Percentiles rank a stretch among this genome's conserved stretches.
Conservation (phyloP, 35 echinoderm and acorn worm species). For the Apostichopus parvimensis region DNA sequence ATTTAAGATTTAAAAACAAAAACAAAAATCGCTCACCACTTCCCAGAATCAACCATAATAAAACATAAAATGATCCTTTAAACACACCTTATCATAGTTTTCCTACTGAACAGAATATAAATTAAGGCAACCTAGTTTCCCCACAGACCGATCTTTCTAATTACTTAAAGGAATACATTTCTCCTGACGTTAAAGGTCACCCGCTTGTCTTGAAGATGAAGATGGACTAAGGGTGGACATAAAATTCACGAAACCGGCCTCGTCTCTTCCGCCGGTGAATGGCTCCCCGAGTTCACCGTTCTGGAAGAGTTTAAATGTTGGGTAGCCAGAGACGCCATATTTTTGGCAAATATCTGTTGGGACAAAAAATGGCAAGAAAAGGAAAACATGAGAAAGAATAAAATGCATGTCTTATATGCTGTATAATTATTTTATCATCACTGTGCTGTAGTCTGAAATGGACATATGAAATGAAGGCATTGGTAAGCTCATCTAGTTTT, state of each 20-base stretch:
- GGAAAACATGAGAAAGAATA: not conserved
- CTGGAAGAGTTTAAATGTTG: conserved; percentile 84
- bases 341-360: conserved; percentile 73
- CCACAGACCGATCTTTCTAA: not conserved
- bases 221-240: conserved; percentile 50
- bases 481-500: too few relatives aligned
- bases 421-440: not conserved
- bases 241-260: conserved; percentile 69
- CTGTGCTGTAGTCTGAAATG: too few relatives aligned
- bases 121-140: not conserved
- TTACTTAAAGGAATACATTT: conserved; percentile 23
- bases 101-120: not conserved
- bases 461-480: too few relatives aligned
- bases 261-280: conserved; percentile 64
- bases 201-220: conserved; percentile 8
- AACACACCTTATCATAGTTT: not conserved
- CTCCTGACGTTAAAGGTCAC: conserved; percentile 22
- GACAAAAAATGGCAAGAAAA: conserved; percentile 19
- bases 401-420: not conserved
- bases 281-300: conserved; percentile 54
- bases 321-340: conserved; percentile 75
- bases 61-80: not conserved
- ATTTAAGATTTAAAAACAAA: too few relatives aligned
- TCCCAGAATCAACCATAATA: too few relatives aligned
- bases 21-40: too few relatives aligned